phyloP scores from a whole-genome alignment of 2,797 vertebrate species.

The Zalophus californianus region DNA sequence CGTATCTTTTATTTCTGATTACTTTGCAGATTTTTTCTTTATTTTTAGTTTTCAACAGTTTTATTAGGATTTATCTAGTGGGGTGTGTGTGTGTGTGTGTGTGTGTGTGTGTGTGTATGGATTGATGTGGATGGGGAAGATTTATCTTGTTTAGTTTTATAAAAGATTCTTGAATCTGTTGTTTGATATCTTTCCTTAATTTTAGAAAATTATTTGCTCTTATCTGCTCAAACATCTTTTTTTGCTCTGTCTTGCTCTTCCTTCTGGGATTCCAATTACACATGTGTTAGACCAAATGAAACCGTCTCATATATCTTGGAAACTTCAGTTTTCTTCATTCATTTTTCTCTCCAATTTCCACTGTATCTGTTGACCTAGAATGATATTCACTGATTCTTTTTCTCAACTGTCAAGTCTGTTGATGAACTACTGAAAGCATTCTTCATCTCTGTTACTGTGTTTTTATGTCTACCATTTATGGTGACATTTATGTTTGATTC shows the following conservation, averaged over 20 bases:
- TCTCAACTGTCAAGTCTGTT: background rate
- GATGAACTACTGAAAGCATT: background rate
- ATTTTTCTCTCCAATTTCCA: background rate
- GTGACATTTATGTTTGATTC: background rate
- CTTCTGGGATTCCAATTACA: background rate
- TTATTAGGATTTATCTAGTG: background rate
- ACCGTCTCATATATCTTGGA: background rate
- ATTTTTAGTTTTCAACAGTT: background rate
- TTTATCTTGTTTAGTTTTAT: background rate
- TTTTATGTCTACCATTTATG: background rate
- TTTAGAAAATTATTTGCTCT: background rate
- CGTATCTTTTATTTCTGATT: background rate
- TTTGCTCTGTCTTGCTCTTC: background rate
- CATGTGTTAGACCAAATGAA: background rate
- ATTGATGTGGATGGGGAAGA: background rate
- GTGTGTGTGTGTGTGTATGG: accelerated
- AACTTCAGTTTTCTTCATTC: background rate
- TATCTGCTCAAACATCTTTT: background rate
- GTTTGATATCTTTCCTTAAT: background rate
- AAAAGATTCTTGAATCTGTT: background rate
- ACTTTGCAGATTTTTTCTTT: background rate
- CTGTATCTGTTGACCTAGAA: background rate
- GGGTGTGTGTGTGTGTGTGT: accelerated
- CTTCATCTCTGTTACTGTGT: background rate
- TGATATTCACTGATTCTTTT: background rate